phyloP scores from a whole-genome alignment of 1,140 invertebrate genomes.

The Pogonus chalceus region DNA sequence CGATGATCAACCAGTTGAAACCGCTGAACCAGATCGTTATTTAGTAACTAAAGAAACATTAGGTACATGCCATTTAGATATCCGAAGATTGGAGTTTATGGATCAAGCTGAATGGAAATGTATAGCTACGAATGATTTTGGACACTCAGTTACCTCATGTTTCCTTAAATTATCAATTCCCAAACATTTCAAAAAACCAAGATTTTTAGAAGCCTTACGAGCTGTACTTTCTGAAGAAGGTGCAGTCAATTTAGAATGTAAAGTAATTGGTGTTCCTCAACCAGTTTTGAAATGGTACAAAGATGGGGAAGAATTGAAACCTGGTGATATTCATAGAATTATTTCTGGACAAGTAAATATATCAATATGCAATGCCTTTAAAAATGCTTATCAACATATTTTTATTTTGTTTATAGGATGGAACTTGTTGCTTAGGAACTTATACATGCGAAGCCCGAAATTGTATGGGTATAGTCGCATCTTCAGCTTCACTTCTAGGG shows the following conservation, averaged over 20 bases:
- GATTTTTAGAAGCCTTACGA: conserved; percentile 73
- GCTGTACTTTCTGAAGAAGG: conserved; percentile 78
- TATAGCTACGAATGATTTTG: conserved; percentile 76
- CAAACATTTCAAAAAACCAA: conserved; percentile 76
- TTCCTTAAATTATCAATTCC: conserved; percentile 77
- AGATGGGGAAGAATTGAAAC: conserved; percentile 77
- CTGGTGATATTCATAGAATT: conserved; percentile 83
- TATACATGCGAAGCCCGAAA: conserved; percentile 90
- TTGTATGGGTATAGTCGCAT: conserved; percentile 83
- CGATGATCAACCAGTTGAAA: conserved; percentile 62
- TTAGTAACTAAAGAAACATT: conserved; percentile 52
- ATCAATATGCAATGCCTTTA: neutral
- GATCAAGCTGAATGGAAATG: conserved; percentile 89
- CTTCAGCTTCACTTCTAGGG: conserved; percentile 75
- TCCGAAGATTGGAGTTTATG: conserved; percentile 60
- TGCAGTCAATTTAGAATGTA: conserved; percentile 84
- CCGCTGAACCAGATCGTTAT: conserved; percentile 51
- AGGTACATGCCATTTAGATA: conserved; percentile 61
- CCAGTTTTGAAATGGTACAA: conserved; percentile 85
- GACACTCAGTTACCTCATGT: conserved; percentile 76
- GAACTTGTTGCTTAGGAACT: conserved; percentile 80
- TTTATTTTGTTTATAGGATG: conserved; percentile 46
- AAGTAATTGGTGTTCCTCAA: conserved; percentile 86
- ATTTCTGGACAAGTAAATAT: conserved; percentile 59
- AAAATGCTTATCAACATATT: neutral